Conservation (phyloP, 2,113 vertebrate species). For the Aramus guarauna region DNA sequence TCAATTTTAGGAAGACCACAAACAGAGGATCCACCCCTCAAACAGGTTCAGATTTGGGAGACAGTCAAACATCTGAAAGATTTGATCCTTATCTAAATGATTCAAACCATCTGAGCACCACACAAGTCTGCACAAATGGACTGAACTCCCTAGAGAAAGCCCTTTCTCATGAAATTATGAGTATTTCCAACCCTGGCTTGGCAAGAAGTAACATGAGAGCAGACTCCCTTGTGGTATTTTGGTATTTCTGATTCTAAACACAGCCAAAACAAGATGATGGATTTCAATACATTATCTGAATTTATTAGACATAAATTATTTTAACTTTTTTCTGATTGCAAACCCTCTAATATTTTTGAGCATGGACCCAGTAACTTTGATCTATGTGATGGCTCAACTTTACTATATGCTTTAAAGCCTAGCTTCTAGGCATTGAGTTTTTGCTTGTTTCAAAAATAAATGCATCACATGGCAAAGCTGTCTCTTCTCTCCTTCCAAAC, state of each 20-base stretch:
- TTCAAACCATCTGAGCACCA: conserved; percentile 15
- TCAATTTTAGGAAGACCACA: background rate
- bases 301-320: background rate
- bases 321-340: background rate
- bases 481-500: background rate
- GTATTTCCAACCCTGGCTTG: conserved; percentile 34
- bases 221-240: conserved; percentile 34
- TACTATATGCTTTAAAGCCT: background rate
- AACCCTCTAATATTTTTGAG: background rate
- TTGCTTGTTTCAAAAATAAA: background rate
- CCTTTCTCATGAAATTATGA: conserved; percentile 49
- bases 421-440: background rate
- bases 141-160: conserved; percentile 9
- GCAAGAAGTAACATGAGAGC: conserved; percentile 36
- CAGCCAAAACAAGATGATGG: background rate
- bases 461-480: background rate
- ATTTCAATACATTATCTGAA: background rate
- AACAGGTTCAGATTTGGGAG: conserved; percentile 17
- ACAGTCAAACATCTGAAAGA: conserved; percentile 9
- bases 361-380: background rate
- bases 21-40: background rate
- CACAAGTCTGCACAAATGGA: conserved; percentile 33
- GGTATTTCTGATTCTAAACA: conserved; percentile 30
- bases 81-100: conserved; percentile 38
- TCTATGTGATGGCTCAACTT: background rate